Percentiles rank a stretch among this genome's conserved stretches.
Conservation (phyloP, 2,113 vertebrate species). For the Lipophrys pholis region DNA sequence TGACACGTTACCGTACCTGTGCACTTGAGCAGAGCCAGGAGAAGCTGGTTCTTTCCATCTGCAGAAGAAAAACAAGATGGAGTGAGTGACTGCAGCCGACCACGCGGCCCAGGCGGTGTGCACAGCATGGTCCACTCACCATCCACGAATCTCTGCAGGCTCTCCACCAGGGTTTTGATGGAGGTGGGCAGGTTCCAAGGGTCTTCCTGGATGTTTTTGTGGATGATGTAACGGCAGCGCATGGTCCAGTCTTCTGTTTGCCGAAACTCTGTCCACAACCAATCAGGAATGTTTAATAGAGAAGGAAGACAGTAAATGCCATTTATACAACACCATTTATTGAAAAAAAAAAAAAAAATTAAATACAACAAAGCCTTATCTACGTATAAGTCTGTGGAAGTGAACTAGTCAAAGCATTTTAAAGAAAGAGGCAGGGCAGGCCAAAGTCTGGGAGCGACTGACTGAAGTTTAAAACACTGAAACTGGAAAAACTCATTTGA, state of each 20-base stretch:
- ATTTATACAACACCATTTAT: too few species aligned
- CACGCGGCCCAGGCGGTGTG: background rate
- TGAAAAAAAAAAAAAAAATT: too few species aligned
- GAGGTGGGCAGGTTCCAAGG: constrained; percentile 96
- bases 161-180: constrained; percentile 94
- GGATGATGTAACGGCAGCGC: constrained; percentile 89
- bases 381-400: too few species aligned
- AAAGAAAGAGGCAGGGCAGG: too few species aligned
- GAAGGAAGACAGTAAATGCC: too few species aligned
- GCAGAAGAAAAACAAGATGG: constrained; percentile 54
- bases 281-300: constrained; percentile 3
- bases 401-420: too few species aligned
- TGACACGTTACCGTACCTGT: constrained; percentile 87
- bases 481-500: too few species aligned
- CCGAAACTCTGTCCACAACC: constrained; percentile 88
- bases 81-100: constrained; percentile 8
- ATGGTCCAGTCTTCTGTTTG: constrained; percentile 93
- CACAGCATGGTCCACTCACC: constrained; percentile 79
- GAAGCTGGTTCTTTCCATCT: constrained; percentile 98
- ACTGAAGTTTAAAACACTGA: too few species aligned
- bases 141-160: constrained; percentile 93
- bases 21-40: constrained; percentile 95
- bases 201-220: constrained; percentile 97
- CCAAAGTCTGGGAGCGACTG: too few species aligned
- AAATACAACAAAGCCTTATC: too few species aligned